Evolutionary conservation across 1,140 invertebrate species (phyloP).

Genomic region (Zaprionus lachaisei): DNA sequence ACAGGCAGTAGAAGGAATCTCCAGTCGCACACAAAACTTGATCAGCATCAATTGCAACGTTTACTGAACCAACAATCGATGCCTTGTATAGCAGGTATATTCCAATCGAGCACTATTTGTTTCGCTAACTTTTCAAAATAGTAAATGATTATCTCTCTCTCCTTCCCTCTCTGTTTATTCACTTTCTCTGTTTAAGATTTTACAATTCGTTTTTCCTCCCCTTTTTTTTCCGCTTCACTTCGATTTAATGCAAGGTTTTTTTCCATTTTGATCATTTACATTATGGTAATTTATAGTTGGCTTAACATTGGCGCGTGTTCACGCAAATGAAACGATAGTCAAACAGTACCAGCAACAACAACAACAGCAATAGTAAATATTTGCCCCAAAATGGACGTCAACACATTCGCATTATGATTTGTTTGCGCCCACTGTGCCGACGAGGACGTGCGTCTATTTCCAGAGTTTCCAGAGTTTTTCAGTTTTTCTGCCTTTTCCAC

Average conservation of each 20-base stretch:
- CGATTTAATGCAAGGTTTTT: neutral
- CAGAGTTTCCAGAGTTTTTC: conserved; percentile 10
- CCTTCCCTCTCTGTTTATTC: neutral
- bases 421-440: conserved; percentile 30
- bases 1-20: no score
- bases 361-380: conserved; percentile 36
- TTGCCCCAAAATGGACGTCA: conserved; percentile 16
- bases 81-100: no score
- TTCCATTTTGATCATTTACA: conserved; percentile 35
- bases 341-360: neutral
- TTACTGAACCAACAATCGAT: no score
- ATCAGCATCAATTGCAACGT: no score
- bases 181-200: conserved; percentile 11
- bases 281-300: conserved; percentile 49
- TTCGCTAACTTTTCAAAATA: neutral
- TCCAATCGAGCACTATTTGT: no score
- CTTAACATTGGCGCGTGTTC: conserved; percentile 16
- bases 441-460: neutral
- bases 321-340: conserved; percentile 51
- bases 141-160: neutral
- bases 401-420: conserved; percentile 45
- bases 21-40: no score
- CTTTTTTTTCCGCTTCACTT: neutral
- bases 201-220: conserved; percentile 34
- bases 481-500: conserved; percentile 5